phyloP scores from a whole-genome alignment of 2,888 invertebrate genomes.

The Caenorhabditis sp. region DNA sequence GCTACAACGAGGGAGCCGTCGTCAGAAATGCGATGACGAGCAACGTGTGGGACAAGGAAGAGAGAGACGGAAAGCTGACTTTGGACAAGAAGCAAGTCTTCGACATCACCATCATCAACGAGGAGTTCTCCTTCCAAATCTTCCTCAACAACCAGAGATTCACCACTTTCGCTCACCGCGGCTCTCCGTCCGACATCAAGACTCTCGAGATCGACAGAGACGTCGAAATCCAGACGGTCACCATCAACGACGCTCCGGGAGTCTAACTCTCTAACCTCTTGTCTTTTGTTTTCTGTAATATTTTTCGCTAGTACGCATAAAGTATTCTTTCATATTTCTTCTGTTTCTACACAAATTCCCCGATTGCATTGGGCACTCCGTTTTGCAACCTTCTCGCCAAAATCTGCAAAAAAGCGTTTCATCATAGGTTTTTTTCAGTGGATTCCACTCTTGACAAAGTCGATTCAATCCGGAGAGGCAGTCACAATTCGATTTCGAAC shows the following conservation, averaged over 20 bases:
- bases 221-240: conserved; percentile 75
- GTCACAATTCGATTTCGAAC: too few relatives aligned
- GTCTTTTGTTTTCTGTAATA: not conserved
- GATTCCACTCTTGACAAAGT: conserved; percentile 16
- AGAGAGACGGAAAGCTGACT: conserved; percentile 77
- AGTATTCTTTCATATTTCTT: not conserved
- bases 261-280: conserved; percentile 34
- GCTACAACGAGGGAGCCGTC: conserved; percentile 77
- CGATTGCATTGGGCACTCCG: too few relatives aligned
- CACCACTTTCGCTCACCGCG: conserved; percentile 75
- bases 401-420: not conserved
- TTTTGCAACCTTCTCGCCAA: too few relatives aligned
- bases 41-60: conserved; percentile 78
- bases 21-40: conserved; percentile 77
- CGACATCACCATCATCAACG: conserved; percentile 78
- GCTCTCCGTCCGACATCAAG: conserved; percentile 74
- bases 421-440: conserved; percentile 8
- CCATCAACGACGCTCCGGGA: conserved; percentile 75
- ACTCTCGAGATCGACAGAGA: conserved; percentile 73
- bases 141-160: conserved; percentile 76
- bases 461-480: not conserved
- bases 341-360: not conserved
- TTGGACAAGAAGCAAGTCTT: conserved; percentile 75
- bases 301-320: too few relatives aligned
- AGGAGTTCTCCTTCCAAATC: conserved; percentile 75